phyloP scores from a whole-genome alignment of 2,888 invertebrate species.

The Amiota minor region DNA sequence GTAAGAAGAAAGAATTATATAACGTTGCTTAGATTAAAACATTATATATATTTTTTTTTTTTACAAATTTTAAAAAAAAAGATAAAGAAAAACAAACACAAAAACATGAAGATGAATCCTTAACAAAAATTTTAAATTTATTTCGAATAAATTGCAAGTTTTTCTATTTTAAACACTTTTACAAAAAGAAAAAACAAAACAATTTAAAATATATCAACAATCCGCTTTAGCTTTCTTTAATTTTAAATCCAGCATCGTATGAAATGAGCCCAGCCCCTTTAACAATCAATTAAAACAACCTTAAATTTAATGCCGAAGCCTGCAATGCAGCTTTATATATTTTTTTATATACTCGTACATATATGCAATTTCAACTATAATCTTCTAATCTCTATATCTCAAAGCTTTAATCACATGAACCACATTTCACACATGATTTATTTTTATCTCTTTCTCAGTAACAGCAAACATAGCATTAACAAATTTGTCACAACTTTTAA shows the following conservation, averaged over 20 bases:
- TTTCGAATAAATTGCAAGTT: constrained; percentile 11
- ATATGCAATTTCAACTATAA: constrained; percentile 2
- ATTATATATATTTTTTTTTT: no score
- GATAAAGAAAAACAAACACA: neutral
- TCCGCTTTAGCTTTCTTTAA: constrained; percentile 23
- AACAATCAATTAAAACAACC: neutral
- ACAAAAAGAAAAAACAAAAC: neutral
- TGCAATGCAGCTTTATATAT: constrained; percentile 14
- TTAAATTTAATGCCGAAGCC: constrained; percentile 4
- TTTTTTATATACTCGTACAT: neutral
- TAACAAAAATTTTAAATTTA: neutral
- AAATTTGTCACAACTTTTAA: neutral
- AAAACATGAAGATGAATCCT: constrained; percentile 8
- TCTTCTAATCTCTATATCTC: neutral
- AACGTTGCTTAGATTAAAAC: no score
- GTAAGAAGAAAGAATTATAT: no score
- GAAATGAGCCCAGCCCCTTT: neutral
- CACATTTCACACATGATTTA: neutral
- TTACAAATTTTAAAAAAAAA: no score
- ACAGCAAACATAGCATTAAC: neutral
- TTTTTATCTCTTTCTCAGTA: neutral
- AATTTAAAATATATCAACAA: neutral
- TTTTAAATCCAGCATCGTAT: constrained; percentile 13
- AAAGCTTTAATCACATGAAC: constrained; percentile 8
- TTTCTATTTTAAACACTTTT: neutral